Evolutionary conservation across 2,113 vertebrate species (phyloP).

Genomic region (Myotis brandtii): DNA sequence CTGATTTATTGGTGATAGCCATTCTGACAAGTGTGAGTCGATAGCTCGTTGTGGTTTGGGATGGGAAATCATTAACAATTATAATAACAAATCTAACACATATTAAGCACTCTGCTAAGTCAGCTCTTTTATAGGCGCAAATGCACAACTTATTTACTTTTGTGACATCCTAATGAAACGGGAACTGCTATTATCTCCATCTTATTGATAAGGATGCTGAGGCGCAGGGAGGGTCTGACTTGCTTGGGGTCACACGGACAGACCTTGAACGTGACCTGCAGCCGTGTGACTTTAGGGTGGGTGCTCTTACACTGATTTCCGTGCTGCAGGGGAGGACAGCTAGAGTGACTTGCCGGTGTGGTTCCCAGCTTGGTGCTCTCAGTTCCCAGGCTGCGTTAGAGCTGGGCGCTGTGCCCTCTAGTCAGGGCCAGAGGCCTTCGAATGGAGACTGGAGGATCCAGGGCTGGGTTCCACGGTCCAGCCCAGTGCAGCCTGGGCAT

Average conservation of each 20-base stretch:
- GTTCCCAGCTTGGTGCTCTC: not conserved
- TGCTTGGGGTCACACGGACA: not conserved
- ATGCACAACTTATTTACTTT: not conserved
- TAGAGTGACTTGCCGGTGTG: not conserved
- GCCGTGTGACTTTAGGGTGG: not conserved
- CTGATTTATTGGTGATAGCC: not conserved
- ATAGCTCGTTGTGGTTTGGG: not conserved
- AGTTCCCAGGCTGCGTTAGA: not conserved
- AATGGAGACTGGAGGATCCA: not conserved
- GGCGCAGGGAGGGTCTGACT: not conserved
- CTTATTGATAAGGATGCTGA: slow-evolving; percentile 7
- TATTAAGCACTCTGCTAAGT: not conserved
- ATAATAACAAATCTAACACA: not conserved
- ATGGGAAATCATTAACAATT: not conserved
- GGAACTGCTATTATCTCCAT: not conserved
- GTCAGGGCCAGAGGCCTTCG: not conserved
- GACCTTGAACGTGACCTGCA: not conserved
- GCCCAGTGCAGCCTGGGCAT: not conserved
- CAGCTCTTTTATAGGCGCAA: not conserved
- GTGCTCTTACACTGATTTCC: not conserved
- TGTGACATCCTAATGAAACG: not conserved
- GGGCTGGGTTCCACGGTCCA: not conserved
- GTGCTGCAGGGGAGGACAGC: not conserved
- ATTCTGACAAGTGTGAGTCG: not conserved
- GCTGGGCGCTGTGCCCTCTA: not conserved